These are phyloP conservation scores for Epinephelus awoara DNA, from an alignment of 2,797 vertebrate genomes.

Conservation along the genomic window DNA sequence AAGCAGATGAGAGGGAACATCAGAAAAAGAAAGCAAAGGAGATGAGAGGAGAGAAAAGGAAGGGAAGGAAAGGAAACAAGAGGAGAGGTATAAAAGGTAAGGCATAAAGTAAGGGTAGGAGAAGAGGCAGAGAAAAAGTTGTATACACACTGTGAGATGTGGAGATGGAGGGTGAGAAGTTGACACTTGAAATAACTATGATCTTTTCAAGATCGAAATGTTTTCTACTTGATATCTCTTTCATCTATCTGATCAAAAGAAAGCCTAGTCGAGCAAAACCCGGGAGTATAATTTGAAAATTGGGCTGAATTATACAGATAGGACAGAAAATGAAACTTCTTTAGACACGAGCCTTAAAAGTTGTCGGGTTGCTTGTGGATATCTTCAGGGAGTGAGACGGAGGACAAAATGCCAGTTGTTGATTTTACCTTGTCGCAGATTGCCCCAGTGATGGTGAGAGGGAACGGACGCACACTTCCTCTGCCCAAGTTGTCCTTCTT, in stretches of 20 bases:
- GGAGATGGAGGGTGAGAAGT: neutral
- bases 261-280: neutral
- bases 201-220: conserved; percentile 25
- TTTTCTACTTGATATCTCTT: conserved; percentile 22
- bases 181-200: conserved; percentile 22
- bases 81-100: neutral
- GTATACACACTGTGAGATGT: conserved; percentile 19
- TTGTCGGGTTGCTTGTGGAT: neutral
- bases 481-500: conserved; percentile 96
- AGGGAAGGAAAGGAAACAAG: neutral
- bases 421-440: conserved; percentile 94
- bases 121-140: conserved; percentile 13
- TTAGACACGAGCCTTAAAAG: neutral
- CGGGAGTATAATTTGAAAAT: neutral
- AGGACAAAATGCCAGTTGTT: neutral
- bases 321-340: conserved; percentile 2
- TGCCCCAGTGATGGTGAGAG: conserved; percentile 93
- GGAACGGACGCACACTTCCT: conserved; percentile 95
- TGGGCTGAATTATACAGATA: conserved; percentile 7
- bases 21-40: too few relatives aligned
- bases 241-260: conserved; percentile 31
- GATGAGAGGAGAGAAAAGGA: neutral
- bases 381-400: neutral
- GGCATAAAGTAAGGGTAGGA: neutral
- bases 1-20: too few relatives aligned